Evolutionary conservation across 2,797 vertebrate genomes (phyloP).

Genomic region (Stomatorhinus walkeri): DNA sequence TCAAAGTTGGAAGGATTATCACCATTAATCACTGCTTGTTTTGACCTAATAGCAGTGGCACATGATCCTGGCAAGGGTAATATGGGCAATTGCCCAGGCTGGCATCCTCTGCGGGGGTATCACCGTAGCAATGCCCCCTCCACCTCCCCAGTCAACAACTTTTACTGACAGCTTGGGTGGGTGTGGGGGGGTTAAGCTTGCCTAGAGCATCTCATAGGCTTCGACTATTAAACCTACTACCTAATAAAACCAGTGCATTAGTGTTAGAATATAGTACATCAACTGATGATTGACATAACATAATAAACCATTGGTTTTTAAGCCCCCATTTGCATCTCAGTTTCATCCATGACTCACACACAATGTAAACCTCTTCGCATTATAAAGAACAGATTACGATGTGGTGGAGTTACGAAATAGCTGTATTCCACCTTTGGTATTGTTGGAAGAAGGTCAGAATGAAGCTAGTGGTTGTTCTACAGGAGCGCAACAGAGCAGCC

Average conservation of each 20-base stretch:
- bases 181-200: not conserved
- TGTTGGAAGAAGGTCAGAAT: not conserved
- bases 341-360: not conserved
- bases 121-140: not conserved
- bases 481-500: conserved; percentile 60
- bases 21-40: not conserved
- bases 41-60: not conserved
- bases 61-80: not conserved
- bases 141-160: not conserved
- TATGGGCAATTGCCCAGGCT: not conserved
- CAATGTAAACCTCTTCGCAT: not conserved
- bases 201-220: not conserved
- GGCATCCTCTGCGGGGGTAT: not conserved
- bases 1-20: not conserved
- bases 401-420: not conserved
- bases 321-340: not conserved
- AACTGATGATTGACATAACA: not conserved
- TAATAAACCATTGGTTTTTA: not conserved
- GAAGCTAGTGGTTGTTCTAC: conserved; percentile 23
- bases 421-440: not conserved
- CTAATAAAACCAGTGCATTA: not conserved
- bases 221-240: not conserved
- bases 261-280: not conserved
- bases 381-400: not conserved
- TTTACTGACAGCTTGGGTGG: not conserved